Conservation (phyloP, 2,888 invertebrate species). For the Molorchus minor region DNA sequence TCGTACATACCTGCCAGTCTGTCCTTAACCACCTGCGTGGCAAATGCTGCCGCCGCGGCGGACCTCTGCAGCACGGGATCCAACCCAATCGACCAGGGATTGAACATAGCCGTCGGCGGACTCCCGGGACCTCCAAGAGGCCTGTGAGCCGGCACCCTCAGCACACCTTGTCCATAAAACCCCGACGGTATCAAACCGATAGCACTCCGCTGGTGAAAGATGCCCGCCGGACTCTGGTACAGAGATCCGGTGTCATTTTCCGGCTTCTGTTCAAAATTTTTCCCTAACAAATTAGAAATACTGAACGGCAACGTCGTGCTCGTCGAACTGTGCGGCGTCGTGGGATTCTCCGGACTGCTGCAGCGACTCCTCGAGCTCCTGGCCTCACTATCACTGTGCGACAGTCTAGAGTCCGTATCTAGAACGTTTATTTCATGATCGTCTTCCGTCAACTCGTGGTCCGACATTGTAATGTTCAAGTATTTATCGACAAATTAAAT, state of each 20-base stretch:
- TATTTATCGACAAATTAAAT: no score
- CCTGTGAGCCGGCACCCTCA: conserved; percentile 84
- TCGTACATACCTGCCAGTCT: conserved; percentile 82
- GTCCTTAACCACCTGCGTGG: conserved; percentile 84
- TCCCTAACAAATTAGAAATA: conserved; percentile 82
- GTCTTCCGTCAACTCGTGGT: conserved; percentile 64
- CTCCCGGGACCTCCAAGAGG: conserved; percentile 68
- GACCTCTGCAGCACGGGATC: conserved; percentile 72
- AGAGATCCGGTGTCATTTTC: conserved; percentile 54
- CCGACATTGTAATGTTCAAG: conserved; percentile 60
- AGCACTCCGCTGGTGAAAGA: conserved; percentile 54
- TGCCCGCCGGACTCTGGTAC: conserved; percentile 52
- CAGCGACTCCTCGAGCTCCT: conserved; percentile 62
- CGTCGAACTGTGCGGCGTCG: conserved; percentile 61
- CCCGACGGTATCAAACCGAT: conserved; percentile 60
- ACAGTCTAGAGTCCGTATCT: conserved; percentile 71
- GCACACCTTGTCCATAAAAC: conserved; percentile 74
- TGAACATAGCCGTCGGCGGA: conserved; percentile 56
- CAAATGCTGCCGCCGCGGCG: conserved; percentile 77
- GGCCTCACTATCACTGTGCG: conserved; percentile 70
- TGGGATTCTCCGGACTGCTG: conserved; percentile 64
- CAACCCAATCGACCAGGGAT: conserved; percentile 66
- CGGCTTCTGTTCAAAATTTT: conserved; percentile 73
- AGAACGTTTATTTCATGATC: conserved; percentile 76
- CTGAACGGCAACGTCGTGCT: conserved; percentile 77